Evolutionary conservation across 2,888 invertebrate species (phyloP), one percentile per base, ranked within the genome.

Genomic region (Congeria kusceri): DNA sequence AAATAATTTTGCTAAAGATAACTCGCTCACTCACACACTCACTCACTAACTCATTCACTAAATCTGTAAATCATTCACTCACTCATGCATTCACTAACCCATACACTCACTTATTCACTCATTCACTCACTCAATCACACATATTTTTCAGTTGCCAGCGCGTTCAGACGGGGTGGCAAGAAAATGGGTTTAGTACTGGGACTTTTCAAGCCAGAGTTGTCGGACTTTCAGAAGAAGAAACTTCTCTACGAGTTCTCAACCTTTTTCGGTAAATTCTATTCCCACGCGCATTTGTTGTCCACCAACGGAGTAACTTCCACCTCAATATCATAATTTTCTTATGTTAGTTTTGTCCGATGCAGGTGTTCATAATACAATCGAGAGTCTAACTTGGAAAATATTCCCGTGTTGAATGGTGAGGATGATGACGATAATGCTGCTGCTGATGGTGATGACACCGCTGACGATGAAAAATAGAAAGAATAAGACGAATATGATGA

Each of bases 141-240:
- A 32, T 28, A 27, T 62, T 9, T 77, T 80, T 53, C 72, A 78
- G 82, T 82, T 69, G 72, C 78, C 4, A 76, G 69, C 67, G 59
- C 57, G 20, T 78, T 82, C 46, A 64, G 69, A 62, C 58, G 75
- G 46, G 65, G 71, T 39, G 67, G 76, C 13, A 49, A 59, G 32
- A 78, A 27, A 44, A 82, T 82, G 82, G 82, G 82, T 28, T 39
- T 82, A 7, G 83, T 86, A 0, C 70, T 88, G 15, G 87, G 87
- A 0, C 69, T 86, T 28, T 81, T 87, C 49, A 86, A 87, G 32
- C 85, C 86, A 23, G 87, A 86, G 44, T 77, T 90, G 18, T 87
- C 88, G 32, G 84, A 84, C n/a, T 92, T 91, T 73, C 91, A 91
- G 80, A 87, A 89, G 64, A 90, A 87, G 84, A 92, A 92, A 71